Base-by-base conservation (phyloP, 2,797 vertebrate species). In the Acanthis flammea region DNA sequence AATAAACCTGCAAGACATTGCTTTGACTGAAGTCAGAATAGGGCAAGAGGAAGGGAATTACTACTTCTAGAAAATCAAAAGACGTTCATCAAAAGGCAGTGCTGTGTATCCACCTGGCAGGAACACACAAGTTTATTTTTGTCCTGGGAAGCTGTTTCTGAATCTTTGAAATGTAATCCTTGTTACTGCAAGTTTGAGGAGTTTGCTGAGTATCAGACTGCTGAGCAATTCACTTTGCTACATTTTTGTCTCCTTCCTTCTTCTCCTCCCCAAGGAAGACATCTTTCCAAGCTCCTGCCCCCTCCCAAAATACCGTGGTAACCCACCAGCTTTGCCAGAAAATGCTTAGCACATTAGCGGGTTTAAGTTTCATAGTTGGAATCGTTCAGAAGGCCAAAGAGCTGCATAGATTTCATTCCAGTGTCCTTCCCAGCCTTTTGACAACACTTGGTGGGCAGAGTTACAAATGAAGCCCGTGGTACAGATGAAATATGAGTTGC, bases 271-370 rank as follows among this genome's bases (percentile, higher is more conserved):
- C 35, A 58, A 81, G 67, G 73, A 87, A 91, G 94, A 89, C 4
- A 66, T 82, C 71, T 89, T 95, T 91, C 86, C 86, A 81, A 93
- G 67, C 54, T 85, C 89, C 91, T 95, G 73, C 89, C 92, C 86
- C 91, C 61, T 96, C 97, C 95, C 91, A 95, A 96, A 97, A 97
- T 96, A 91, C 95, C 30, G 14, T 61, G 82, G 83, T 88, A 92
- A 95, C 93, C 79, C 91, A 74, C 58, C 31, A 28, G 67, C 67
- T 79, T 95, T 96, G 97, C 95, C 97, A 98, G 96, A 97, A 97
- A 97, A 96, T 92, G 96, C 94, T 97, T 97, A 96, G 95, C 97
- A 96, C 97, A 97, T 98, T 98, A 98, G 87, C 94, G 2, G 96
- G 94, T 96, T 97, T 96, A 97, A 97, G 85, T 47, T 82, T 92